These are phyloP conservation scores for Clavelina lepadiformis DNA, from an alignment of 23 tunicate genomes.

Conservation along the genomic window DNA sequence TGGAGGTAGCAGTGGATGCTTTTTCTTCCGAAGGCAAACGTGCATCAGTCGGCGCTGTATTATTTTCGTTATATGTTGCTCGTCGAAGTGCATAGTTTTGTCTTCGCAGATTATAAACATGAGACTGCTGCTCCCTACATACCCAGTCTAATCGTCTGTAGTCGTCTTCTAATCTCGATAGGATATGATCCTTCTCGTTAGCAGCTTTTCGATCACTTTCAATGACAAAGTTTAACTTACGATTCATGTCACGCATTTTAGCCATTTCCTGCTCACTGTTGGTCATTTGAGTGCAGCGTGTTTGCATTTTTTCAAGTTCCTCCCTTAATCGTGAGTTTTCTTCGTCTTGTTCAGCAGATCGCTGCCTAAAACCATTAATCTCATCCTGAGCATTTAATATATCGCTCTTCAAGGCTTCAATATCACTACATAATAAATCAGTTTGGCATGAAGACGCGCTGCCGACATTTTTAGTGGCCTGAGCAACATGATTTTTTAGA, in stretches of 20 bases:
- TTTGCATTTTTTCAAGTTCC: not conserved
- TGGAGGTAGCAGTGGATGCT: not conserved
- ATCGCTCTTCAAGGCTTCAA: slow-evolving; percentile 3
- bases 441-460: not conserved
- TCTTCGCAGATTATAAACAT: not conserved
- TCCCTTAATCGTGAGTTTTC: not conserved
- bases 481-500: not conserved
- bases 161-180: not conserved
- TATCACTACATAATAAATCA: not conserved
- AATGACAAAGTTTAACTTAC: not conserved
- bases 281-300: not conserved
- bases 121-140: slow-evolving; percentile 4
- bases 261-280: no score
- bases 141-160: slow-evolving; percentile 12
- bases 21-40: not conserved
- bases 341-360: not conserved
- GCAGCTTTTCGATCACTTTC: slow-evolving; percentile 1
- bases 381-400: slow-evolving; percentile 1
- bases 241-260: no score
- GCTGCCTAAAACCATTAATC: not conserved
- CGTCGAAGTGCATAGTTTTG: not conserved
- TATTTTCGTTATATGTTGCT: no score
- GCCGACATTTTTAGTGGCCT: not conserved
- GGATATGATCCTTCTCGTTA: not conserved
- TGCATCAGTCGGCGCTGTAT: no score